Evolutionary conservation across 2,888 invertebrate species (phyloP).

Genomic region (Oxycera nigricornis): DNA sequence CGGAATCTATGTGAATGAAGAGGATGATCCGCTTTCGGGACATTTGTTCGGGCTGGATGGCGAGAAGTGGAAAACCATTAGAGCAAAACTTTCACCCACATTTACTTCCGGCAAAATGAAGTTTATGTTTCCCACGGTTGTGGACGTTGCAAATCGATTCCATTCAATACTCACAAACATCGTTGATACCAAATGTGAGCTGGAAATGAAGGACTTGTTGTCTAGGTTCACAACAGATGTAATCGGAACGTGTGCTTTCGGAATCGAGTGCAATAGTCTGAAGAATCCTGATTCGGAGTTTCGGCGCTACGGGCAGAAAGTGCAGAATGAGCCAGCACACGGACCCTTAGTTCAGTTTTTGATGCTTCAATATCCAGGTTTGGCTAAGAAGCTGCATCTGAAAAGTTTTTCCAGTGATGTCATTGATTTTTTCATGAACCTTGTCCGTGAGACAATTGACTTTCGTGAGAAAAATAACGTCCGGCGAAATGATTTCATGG

Average conservation of each 20-base stretch:
- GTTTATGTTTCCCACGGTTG: slow-evolving; percentile 52
- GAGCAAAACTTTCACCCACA: slow-evolving; percentile 53
- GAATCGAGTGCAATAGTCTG: slow-evolving; percentile 62
- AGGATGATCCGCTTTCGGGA: slow-evolving; percentile 58
- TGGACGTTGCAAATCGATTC: slow-evolving; percentile 54
- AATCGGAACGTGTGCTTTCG: slow-evolving; percentile 64
- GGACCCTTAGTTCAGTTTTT: neutral
- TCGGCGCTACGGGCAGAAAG: slow-evolving; percentile 51
- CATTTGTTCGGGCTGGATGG: slow-evolving; percentile 61
- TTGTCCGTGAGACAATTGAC: slow-evolving; percentile 58
- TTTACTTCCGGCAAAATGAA: slow-evolving; percentile 54
- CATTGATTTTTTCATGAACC: slow-evolving; percentile 53
- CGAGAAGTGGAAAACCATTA: slow-evolving; percentile 57
- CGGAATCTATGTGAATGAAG: slow-evolving; percentile 55
- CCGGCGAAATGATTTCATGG: slow-evolving; percentile 64
- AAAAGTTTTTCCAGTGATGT: slow-evolving; percentile 52
- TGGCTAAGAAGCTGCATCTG: slow-evolving; percentile 41
- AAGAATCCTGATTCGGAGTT: slow-evolving; percentile 59
- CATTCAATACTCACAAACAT: slow-evolving; percentile 36
- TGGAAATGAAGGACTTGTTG: slow-evolving; percentile 62
- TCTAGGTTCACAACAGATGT: slow-evolving; percentile 64
- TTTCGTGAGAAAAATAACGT: slow-evolving; percentile 57
- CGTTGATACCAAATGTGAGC: neutral
- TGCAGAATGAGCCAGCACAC: slow-evolving; percentile 25
- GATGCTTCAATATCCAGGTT: neutral